A percentile compares a stretch with the other conserved stretches of the same genome.
These are phyloP conservation scores for Chanos chanos DNA, from an alignment of 2,797 vertebrate genomes.

Conservation along the genomic window DNA sequence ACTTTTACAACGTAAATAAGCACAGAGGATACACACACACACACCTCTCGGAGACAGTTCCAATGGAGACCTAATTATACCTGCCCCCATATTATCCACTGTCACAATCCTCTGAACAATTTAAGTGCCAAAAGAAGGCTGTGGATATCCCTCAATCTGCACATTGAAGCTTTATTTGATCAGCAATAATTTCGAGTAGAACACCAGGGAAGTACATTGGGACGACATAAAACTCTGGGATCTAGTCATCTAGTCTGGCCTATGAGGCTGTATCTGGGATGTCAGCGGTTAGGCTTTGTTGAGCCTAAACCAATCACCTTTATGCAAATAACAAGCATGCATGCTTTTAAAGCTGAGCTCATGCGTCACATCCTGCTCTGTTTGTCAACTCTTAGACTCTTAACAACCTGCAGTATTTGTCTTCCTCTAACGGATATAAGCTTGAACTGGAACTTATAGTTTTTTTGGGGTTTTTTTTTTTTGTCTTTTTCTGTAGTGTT, in stretches of 20 bases:
- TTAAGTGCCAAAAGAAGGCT: background rate
- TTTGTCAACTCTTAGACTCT: too few species aligned
- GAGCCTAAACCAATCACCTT: constrained; percentile 16
- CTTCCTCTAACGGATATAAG: too few species aligned
- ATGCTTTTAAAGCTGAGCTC: constrained; percentile 22
- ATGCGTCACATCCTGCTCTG: too few species aligned
- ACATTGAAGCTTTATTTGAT: constrained; percentile 33
- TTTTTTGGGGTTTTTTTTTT: too few species aligned
- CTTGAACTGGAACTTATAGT: too few species aligned
- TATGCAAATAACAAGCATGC: constrained; percentile 28
- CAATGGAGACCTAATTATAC: too few species aligned
- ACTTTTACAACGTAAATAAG: too few species aligned
- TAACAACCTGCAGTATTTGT: too few species aligned
- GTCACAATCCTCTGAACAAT: background rate
- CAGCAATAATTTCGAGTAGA: constrained; percentile 42
- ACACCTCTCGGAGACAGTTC: too few species aligned
- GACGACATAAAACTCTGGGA: constrained; percentile 36
- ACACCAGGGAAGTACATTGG: constrained; percentile 20
- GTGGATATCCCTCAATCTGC: constrained; percentile 16
- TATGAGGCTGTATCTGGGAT: background rate
- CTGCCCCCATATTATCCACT: background rate
- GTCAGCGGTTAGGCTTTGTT: constrained; percentile 7
- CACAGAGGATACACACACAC: too few species aligned
- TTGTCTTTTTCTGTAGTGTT: too few species aligned
- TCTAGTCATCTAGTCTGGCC: constrained; percentile 2